A percentile compares a stretch with the other conserved stretches of the same genome.
Evolutionary conservation across 1,140 invertebrate species (phyloP).

Genomic region (Homarus americanus): DNA sequence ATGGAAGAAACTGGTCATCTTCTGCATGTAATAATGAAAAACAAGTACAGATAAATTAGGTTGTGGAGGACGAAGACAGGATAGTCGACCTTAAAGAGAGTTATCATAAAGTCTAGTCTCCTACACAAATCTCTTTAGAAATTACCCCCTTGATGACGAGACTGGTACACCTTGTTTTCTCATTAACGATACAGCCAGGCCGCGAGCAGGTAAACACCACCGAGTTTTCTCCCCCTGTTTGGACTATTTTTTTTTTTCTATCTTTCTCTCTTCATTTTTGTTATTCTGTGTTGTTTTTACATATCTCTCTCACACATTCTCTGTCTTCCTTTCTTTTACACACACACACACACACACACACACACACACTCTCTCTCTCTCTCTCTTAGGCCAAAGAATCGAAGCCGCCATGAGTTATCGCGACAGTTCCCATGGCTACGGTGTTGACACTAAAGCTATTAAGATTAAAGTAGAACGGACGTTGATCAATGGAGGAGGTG

Average conservation of each 20-base stretch:
- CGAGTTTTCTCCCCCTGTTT: background rate
- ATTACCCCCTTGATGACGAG: background rate
- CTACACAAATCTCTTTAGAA: background rate
- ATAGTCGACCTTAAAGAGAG: background rate
- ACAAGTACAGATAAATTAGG: background rate
- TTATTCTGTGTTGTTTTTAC: no score
- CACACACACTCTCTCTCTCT: background rate
- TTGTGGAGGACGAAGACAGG: background rate
- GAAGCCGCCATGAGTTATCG: constrained; percentile 44
- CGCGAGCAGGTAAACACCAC: no score
- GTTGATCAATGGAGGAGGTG: constrained; percentile 43
- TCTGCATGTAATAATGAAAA: no score
- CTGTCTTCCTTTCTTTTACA: background rate
- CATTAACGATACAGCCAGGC: no score
- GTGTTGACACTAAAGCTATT: constrained; percentile 53
- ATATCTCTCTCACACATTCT: background rate
- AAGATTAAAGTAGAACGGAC: constrained; percentile 59
- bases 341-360: background rate
- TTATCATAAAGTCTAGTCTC: background rate
- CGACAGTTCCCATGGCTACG: constrained; percentile 49
- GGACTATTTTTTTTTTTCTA: background rate
- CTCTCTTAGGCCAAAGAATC: constrained; percentile 16
- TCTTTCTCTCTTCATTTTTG: background rate
- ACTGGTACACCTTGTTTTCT: background rate
- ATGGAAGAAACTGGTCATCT: no score